A percentile compares a stretch with the other conserved stretches of the same genome.
phyloP scores from a whole-genome alignment of 2,113 vertebrate genomes.

The Xiphophorus hellerii region DNA sequence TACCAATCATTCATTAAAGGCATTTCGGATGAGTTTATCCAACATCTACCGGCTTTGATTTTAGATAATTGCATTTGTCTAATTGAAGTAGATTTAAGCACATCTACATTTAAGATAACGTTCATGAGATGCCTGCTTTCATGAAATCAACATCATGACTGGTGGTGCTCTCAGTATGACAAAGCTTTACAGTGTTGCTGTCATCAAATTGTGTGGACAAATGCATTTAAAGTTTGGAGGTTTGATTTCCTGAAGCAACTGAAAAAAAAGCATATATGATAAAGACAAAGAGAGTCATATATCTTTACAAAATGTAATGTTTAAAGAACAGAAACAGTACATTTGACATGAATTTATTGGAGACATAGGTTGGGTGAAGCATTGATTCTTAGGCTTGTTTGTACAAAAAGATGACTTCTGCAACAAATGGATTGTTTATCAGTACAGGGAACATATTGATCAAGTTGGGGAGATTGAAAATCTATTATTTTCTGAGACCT shows the following conservation, averaged over 20 bases:
- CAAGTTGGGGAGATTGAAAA: slow-evolving; percentile 22
- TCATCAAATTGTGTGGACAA: neutral
- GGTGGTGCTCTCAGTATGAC: neutral
- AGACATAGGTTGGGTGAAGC: neutral
- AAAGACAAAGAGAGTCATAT: neutral
- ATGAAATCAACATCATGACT: too few relatives aligned
- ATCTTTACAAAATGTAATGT: neutral
- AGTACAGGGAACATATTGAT: slow-evolving; percentile 18
- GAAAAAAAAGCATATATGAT: neutral
- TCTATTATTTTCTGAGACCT: slow-evolving; percentile 4
- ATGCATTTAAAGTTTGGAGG: neutral
- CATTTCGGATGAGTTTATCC: neutral
- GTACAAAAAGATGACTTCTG: slow-evolving; percentile 3
- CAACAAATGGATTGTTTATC: slow-evolving; percentile 16
- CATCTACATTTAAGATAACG: neutral
- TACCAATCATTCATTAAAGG: neutral
- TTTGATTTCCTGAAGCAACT: neutral
- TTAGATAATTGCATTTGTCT: neutral
- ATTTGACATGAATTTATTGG: neutral
- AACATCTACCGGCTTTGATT: neutral
- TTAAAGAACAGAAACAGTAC: slow-evolving; percentile 5
- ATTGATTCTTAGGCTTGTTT: slow-evolving; percentile 11
- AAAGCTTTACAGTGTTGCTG: neutral
- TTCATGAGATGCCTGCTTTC: neutral
- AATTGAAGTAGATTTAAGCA: neutral